Evolutionary conservation across 1,140 invertebrate species (phyloP).

Genomic region (Zaprionus nigranus): DNA sequence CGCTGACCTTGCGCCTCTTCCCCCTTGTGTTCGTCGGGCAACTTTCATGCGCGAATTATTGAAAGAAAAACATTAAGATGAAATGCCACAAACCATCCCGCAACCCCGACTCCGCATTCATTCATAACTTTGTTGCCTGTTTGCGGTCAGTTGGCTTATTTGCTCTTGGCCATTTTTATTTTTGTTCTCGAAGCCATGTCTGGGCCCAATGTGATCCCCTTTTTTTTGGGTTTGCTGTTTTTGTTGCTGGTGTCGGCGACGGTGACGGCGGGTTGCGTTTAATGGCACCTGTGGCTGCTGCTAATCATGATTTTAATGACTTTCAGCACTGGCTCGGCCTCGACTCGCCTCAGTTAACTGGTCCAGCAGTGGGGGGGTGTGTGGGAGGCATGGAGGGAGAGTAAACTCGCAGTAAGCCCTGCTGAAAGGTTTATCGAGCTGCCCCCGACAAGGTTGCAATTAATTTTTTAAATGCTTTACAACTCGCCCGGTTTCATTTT

Average conservation of each 20-base stretch:
- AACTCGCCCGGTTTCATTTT: slow-evolving; percentile 34
- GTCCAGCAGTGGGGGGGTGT: neutral
- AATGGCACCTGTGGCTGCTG: slow-evolving; percentile 72
- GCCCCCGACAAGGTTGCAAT: slow-evolving; percentile 46
- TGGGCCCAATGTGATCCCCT: slow-evolving; percentile 26
- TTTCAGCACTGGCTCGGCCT: slow-evolving; percentile 26
- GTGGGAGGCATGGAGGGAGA: neutral
- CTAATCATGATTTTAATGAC: slow-evolving; percentile 76
- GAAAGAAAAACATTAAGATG: slow-evolving; percentile 70
- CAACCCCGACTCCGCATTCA: neutral
- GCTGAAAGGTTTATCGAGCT: slow-evolving; percentile 61
- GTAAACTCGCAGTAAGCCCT: neutral
- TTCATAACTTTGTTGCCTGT: slow-evolving; percentile 51
- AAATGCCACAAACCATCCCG: slow-evolving; percentile 13
- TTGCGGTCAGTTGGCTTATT: slow-evolving; percentile 66
- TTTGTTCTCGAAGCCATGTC: slow-evolving; percentile 35
- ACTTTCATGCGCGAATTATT: slow-evolving; percentile 56
- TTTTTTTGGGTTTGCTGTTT: slow-evolving; percentile 9
- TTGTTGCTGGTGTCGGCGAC: slow-evolving; percentile 8
- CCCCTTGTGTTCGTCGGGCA: neutral
- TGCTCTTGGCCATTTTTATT: slow-evolving; percentile 47
- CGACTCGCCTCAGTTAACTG: slow-evolving; percentile 5
- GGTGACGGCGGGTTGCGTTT: slow-evolving; percentile 45
- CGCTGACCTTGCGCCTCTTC: slow-evolving; percentile 27
- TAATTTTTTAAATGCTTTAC: slow-evolving; percentile 75